phyloP scores from a whole-genome alignment of 1,140 invertebrate species.

The Eupristina koningsbergeri region DNA sequence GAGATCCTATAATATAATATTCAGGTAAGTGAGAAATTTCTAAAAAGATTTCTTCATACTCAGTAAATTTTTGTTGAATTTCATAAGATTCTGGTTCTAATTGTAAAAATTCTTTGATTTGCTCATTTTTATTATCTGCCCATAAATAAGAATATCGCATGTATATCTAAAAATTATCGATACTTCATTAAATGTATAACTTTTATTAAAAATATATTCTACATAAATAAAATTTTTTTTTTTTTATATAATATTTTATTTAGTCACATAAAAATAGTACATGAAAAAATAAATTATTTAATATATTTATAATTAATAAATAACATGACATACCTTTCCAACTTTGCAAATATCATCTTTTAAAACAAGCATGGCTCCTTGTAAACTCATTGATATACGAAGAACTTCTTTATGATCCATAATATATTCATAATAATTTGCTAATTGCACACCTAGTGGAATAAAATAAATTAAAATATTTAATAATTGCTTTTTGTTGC shows the following conservation, averaged over 20 bases:
- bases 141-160: slow-evolving; percentile 79
- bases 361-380: slow-evolving; percentile 78
- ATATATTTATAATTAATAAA: too few species aligned
- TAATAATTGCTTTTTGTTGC: background rate
- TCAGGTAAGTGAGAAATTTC: slow-evolving; percentile 79
- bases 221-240: too few species aligned
- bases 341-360: slow-evolving; percentile 76
- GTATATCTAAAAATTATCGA: slow-evolving; percentile 67
- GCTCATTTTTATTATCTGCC: slow-evolving; percentile 79
- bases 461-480: background rate
- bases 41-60: slow-evolving; percentile 79
- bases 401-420: slow-evolving; percentile 87
- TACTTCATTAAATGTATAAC: background rate
- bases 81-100: slow-evolving; percentile 81
- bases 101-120: slow-evolving; percentile 81
- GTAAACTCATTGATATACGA: slow-evolving; percentile 80
- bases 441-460: background rate
- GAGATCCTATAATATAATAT: slow-evolving; percentile 78
- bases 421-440: slow-evolving; percentile 80
- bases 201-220: too few species aligned
- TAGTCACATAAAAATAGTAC: too few species aligned
- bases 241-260: too few species aligned
- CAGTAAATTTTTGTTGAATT: slow-evolving; percentile 81
- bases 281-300: slow-evolving; percentile 4
- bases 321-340: slow-evolving; percentile 58